Evolutionary conservation across 2,113 vertebrate genomes (phyloP), one percentile per base, ranked within the genome.

Genomic region (Elgaria multicarinata): DNA sequence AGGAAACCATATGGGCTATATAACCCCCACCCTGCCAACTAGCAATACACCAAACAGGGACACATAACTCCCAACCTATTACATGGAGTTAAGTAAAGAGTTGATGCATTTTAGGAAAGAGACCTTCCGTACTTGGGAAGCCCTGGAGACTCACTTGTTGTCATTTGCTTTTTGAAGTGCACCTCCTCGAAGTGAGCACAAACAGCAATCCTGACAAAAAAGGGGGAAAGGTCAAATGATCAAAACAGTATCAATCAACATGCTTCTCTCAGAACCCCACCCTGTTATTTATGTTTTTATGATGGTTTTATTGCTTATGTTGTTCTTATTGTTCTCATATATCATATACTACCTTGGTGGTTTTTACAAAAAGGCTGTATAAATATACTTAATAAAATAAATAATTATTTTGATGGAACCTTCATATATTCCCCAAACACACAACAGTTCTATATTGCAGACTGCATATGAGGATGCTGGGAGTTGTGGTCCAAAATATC

Each of bases 121-220:
- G 64, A 82, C 66, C 12, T 58, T 79, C n/a, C 36, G 26, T 79
- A 4, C 12, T 67, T 46, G 24, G 42, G 78, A 80, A 62, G 12
- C 67, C 62, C 10, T 28, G 39, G 18, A 90, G 10, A 97, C 98
- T 97, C 95, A 99, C 99, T 99, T 99, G 96, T 99, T 97, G 72
- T 98, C 98, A 90, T 99, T 99, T 88, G 99, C 98, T 96, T 97
- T 98, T 96, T 99, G 99, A 89, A 99, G 96, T 0, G 99, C 99
- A 83, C 99, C 99, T 81, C 99, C 99, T 94, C 99, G 97, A 85
- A 99, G 95, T 0, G 98, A 98, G 94, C 99, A 99, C 92, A 99
- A 97, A 94, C 99, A 99, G 95, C 99, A 99, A 94, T 99, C 98
- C 99, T 99, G 95, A 80, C 18, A 90, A 72, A 85, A 74, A 67